Conservation (phyloP, 1,140 invertebrate species). For the Rhagoletis zephyria region DNA sequence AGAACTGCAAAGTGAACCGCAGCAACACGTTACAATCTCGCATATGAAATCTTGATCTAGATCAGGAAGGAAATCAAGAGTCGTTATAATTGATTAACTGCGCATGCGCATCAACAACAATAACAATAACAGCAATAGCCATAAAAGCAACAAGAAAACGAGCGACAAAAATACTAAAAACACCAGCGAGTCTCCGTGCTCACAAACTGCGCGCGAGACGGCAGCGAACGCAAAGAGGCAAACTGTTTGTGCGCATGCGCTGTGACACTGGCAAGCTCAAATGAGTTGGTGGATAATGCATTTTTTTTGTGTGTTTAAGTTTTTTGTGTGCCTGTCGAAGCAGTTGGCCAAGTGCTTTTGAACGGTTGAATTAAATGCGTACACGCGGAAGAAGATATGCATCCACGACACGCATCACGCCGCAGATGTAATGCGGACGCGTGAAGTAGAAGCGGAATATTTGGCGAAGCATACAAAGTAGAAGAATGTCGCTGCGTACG, state of each 20-base stretch:
- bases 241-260: background rate
- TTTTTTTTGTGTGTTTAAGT: background rate
- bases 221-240: background rate
- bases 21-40: conserved; percentile 38
- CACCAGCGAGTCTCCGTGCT: background rate
- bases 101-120: conserved; percentile 57
- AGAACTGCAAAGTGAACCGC: conserved; percentile 42
- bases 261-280: background rate
- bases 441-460: background rate
- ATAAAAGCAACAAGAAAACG: background rate
- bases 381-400: conserved; percentile 47
- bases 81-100: conserved; percentile 74
- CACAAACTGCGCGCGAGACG: background rate
- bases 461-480: background rate
- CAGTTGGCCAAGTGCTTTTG: conserved; percentile 26
- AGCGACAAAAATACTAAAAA: background rate
- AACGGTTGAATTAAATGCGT: conserved; percentile 40
- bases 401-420: conserved; percentile 18
- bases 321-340: background rate
- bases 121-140: conserved; percentile 1
- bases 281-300: background rate
- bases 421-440: background rate
- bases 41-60: conserved; percentile 68
- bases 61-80: conserved; percentile 74
- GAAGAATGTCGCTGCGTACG: conserved; percentile 19